Percentiles rank a stretch among this genome's conserved stretches.
phyloP scores from a whole-genome alignment of 2,888 invertebrate species.

The Petrophora chlorosata region DNA sequence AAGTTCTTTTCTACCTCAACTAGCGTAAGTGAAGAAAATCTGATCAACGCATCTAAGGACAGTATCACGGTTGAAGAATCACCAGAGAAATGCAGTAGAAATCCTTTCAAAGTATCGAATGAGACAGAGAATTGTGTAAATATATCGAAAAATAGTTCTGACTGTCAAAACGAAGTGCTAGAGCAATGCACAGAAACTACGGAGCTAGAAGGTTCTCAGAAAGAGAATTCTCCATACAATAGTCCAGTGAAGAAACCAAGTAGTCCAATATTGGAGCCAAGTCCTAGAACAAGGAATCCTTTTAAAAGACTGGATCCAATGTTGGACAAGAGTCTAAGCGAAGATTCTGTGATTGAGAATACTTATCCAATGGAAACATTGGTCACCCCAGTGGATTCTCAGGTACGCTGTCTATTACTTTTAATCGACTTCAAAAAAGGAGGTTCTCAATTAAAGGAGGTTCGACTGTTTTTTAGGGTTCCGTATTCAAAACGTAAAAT shows the following conservation, averaged over 20 bases:
- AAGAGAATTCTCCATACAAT: constrained; percentile 59
- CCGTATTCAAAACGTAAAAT: too few species aligned
- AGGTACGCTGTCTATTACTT: constrained; percentile 59
- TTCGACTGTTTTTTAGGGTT: too few species aligned
- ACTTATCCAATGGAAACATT: constrained; percentile 66
- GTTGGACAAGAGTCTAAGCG: constrained; percentile 41
- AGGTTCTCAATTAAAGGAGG: too few species aligned
- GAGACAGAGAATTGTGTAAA: too few species aligned
- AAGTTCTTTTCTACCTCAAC: constrained; percentile 75
- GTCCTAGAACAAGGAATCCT: constrained; percentile 49
- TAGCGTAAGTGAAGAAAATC: constrained; percentile 21
- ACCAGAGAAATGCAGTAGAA: constrained; percentile 41
- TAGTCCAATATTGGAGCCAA: constrained; percentile 62
- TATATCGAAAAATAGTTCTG: not conserved
- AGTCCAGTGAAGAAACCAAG: constrained; percentile 48
- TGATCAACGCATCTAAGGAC: constrained; percentile 35
- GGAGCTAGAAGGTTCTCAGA: constrained; percentile 57
- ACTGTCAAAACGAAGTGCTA: not conserved
- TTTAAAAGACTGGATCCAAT: constrained; percentile 43
- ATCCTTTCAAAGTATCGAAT: constrained; percentile 22
- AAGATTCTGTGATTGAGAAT: constrained; percentile 70
- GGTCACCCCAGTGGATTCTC: constrained; percentile 64
- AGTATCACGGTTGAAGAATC: constrained; percentile 52
- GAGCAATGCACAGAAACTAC: constrained; percentile 18
- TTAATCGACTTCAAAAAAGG: too few species aligned